Evolutionary conservation across 1,140 invertebrate species (phyloP).

Genomic region (Drosophila repleta): DNA sequence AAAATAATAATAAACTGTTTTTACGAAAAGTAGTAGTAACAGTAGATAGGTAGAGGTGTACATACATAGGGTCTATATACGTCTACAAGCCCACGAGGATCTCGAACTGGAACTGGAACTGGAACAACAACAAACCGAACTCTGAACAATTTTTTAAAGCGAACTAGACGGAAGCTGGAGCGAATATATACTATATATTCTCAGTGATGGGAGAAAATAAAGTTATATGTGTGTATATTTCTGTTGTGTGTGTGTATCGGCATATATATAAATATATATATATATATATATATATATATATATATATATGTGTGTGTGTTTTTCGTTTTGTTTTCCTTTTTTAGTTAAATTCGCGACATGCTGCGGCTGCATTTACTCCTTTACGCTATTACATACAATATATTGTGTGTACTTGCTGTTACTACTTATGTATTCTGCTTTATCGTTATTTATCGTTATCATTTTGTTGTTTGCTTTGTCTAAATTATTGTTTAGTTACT

Average conservation of each 20-base stretch:
- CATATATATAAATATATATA: too few relatives aligned
- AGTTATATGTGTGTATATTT: slow-evolving; percentile 14
- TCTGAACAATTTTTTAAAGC: slow-evolving; percentile 24
- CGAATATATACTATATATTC: slow-evolving; percentile 26
- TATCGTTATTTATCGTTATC: slow-evolving; percentile 77
- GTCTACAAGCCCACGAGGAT: slow-evolving; percentile 39
- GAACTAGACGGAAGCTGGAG: slow-evolving; percentile 31
- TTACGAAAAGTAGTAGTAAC: slow-evolving; percentile 38
- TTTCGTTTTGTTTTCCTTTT: slow-evolving; percentile 20
- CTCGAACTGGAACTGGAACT: slow-evolving; percentile 34
- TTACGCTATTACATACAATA: slow-evolving; percentile 56
- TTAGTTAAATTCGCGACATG: slow-evolving; percentile 66
- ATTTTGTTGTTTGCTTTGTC: slow-evolving; percentile 72
- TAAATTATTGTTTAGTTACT: slow-evolving; percentile 83
- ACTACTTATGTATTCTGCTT: slow-evolving; percentile 65
- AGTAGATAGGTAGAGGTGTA: slow-evolving; percentile 28
- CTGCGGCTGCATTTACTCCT: slow-evolving; percentile 38
- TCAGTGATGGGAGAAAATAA: slow-evolving; percentile 19
- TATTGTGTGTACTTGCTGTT: slow-evolving; percentile 49
- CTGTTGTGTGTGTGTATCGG: slow-evolving; percentile 22
- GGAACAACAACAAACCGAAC: slow-evolving; percentile 39
- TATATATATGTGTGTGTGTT: slow-evolving; percentile 15
- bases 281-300: too few relatives aligned
- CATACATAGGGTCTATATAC: slow-evolving; percentile 40
- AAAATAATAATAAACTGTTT: slow-evolving; percentile 18